Conservation (phyloP, 2,113 vertebrate species). For the Hippocampus barbouri region DNA sequence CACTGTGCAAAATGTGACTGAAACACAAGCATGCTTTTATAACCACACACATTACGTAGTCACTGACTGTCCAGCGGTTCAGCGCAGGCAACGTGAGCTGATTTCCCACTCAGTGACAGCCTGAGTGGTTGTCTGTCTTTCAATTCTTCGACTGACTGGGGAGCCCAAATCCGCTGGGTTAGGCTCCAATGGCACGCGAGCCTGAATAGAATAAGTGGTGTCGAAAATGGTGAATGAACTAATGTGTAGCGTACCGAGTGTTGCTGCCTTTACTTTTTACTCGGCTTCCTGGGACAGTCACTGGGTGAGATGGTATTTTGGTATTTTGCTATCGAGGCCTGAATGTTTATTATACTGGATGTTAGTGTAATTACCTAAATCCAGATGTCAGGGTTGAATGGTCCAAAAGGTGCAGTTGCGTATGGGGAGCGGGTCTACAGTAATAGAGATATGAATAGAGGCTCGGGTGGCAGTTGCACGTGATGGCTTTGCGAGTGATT, state of each 20-base stretch:
- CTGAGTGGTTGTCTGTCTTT: background rate
- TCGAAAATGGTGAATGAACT: background rate
- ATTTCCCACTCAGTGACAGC: background rate
- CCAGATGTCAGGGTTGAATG: conserved; percentile 44
- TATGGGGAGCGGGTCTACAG: conserved; percentile 15
- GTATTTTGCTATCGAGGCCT: background rate
- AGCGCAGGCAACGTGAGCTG: too few relatives aligned
- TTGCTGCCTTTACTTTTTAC: background rate
- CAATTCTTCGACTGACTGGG: background rate
- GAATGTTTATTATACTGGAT: conserved; percentile 2
- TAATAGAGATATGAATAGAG: conserved; percentile 35
- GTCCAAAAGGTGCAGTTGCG: conserved; percentile 38
- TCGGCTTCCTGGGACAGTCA: background rate
- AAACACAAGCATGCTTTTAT: background rate
- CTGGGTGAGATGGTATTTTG: background rate
- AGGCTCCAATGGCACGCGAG: background rate
- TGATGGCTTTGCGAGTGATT: conserved; percentile 51
- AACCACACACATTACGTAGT: background rate
- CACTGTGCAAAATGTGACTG: too few relatives aligned
- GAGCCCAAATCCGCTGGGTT: background rate
- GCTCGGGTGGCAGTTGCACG: conserved; percentile 1
- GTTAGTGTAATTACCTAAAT: conserved; percentile 9
- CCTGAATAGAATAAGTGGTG: background rate
- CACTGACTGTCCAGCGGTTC: too few relatives aligned
- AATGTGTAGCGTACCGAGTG: background rate